These are phyloP conservation scores for Lissonota sp. DNA, from an alignment of 2,888 invertebrate species.

Conservation along the genomic window DNA sequence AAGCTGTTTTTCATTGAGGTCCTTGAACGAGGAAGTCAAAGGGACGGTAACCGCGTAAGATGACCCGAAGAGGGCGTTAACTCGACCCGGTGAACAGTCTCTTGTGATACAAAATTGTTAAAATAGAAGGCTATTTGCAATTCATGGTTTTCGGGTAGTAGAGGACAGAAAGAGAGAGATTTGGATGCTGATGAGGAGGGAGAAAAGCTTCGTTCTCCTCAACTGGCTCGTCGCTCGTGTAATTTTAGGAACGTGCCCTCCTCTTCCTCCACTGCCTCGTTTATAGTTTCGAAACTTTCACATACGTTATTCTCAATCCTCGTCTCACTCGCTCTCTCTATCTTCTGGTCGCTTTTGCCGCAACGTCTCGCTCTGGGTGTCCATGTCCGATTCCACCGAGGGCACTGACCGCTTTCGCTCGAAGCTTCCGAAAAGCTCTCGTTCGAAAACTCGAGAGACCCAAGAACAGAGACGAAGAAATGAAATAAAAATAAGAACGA, in stretches of 20 bases:
- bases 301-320: slow-evolving; percentile 49
- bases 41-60: not conserved
- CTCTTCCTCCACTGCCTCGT: slow-evolving; percentile 1
- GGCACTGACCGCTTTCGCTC: slow-evolving; percentile 60
- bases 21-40: not conserved
- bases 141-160: not conserved
- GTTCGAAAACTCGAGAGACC: slow-evolving; percentile 31
- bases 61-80: not conserved
- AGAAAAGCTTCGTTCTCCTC: slow-evolving; percentile 6
- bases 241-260: slow-evolving; percentile 67
- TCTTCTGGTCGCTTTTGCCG: slow-evolving; percentile 43
- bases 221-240: slow-evolving; percentile 47
- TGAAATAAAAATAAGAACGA: slow-evolving; percentile 2
- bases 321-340: slow-evolving; percentile 57
- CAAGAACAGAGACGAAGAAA: too few relatives aligned
- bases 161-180: slow-evolving; percentile 4
- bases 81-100: not conserved
- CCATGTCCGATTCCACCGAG: slow-evolving; percentile 49
- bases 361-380: slow-evolving; percentile 46
- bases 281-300: not conserved
- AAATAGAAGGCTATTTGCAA: slow-evolving; percentile 44
- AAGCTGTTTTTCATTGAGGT: not conserved
- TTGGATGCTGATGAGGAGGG: not conserved
- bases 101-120: slow-evolving; percentile 23
- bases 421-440: slow-evolving; percentile 41